Conservation (phyloP, 2,113 vertebrate genomes). For the Prietella phreatophila region DNA sequence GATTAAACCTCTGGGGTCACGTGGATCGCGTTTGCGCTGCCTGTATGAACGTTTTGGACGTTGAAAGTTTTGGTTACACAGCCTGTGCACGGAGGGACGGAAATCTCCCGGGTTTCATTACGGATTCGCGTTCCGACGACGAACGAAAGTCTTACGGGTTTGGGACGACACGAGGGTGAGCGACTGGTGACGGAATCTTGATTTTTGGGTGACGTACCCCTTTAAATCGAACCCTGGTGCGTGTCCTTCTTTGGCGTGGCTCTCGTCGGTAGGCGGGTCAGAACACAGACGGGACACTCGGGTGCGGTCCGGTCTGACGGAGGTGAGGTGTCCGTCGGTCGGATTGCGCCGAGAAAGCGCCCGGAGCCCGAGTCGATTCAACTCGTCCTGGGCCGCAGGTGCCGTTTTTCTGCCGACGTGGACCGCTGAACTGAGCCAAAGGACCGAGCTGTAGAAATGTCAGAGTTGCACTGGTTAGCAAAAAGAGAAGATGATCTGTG, state of each 20-base stretch:
- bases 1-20: no score
- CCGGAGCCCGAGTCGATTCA: neutral
- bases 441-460: neutral
- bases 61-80: no score
- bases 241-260: neutral
- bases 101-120: no score
- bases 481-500: no score
- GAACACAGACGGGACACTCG: neutral
- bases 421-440: neutral
- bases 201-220: no score
- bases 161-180: no score
- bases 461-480: neutral
- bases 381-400: neutral
- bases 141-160: no score
- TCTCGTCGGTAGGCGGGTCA: neutral
- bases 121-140: no score
- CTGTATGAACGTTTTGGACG: no score
- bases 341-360: neutral
- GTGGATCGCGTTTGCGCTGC: no score
- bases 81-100: no score
- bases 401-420: neutral
- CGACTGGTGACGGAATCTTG: no score
- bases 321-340: neutral
- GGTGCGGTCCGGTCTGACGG: neutral
- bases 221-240: neutral